These are phyloP conservation scores for Diorhabda sublineata DNA, from an alignment of 1,140 invertebrate genomes.

Conservation along the genomic window DNA sequence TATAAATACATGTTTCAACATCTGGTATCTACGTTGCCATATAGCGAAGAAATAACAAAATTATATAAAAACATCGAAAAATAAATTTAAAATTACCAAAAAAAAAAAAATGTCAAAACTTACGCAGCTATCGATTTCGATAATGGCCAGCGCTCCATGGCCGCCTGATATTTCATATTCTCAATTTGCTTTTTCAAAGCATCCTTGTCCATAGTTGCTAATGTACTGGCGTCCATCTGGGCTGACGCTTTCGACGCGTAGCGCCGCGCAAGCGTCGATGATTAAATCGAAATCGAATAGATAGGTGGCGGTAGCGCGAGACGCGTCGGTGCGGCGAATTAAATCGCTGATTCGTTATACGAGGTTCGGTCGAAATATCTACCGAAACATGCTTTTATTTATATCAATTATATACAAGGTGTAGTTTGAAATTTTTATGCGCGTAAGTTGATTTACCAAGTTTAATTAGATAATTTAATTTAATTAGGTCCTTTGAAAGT, in stretches of 20 bases:
- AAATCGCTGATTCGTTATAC: background rate
- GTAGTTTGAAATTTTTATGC: too few species aligned
- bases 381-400: too few species aligned
- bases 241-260: constrained; percentile 27
- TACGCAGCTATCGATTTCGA: constrained; percentile 92
- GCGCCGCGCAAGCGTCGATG: constrained; percentile 42
- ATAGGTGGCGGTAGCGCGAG: constrained; percentile 21
- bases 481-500: too few species aligned
- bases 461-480: too few species aligned
- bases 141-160: constrained; percentile 92
- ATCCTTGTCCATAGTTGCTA: constrained; percentile 94
- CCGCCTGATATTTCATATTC: constrained; percentile 93
- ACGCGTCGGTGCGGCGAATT: background rate
- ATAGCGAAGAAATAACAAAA: background rate
- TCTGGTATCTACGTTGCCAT: background rate
- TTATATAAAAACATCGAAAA: too few species aligned
- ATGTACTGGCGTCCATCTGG: constrained; percentile 67
- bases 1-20: background rate
- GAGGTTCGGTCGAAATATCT: too few species aligned
- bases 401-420: too few species aligned
- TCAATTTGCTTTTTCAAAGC: constrained; percentile 95
- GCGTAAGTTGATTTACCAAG: too few species aligned
- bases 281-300: constrained; percentile 9
- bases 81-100: background rate
- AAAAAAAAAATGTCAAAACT: constrained; percentile 53